Percentiles rank a stretch among this genome's conserved stretches.
Conservation (phyloP, 2,113 vertebrate species). For the Empidonax alnorum region DNA sequence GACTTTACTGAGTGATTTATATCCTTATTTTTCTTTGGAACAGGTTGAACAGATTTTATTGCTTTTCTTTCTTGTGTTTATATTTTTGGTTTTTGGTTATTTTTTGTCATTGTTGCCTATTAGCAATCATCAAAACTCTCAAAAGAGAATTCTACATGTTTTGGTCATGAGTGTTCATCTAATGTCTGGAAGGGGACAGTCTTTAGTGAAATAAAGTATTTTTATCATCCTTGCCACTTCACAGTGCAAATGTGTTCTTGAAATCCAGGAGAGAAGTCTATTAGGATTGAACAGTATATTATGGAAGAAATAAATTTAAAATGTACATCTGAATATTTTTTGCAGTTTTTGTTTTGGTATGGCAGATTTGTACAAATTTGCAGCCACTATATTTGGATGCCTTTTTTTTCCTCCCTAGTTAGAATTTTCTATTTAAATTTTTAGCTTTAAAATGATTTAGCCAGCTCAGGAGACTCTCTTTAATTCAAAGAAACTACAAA, state of each 20-base stretch:
- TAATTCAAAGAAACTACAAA: slow-evolving; percentile 46
- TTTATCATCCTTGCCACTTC: not conserved
- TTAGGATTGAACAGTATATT: not conserved
- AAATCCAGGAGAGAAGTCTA: not conserved
- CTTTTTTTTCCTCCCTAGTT: not conserved
- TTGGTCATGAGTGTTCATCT: not conserved
- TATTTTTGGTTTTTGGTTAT: not conserved
- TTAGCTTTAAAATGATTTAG: not conserved
- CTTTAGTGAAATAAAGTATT: not conserved
- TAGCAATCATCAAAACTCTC: not conserved
- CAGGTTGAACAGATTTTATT: not conserved
- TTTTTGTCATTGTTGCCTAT: not conserved
- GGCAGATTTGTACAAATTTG: not conserved
- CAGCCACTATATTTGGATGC: not conserved
- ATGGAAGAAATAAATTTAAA: not conserved
- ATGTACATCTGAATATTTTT: not conserved
- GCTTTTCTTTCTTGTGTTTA: not conserved
- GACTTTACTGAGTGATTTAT: not conserved
- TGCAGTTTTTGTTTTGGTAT: not conserved
- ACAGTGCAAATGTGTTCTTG: not conserved
- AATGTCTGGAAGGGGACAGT: not conserved
- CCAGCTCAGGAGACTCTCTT: not conserved
- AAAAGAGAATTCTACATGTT: not conserved
- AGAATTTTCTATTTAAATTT: slow-evolving; percentile 37
- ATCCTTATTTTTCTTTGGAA: not conserved